These are phyloP conservation scores for Margaritifera margaritifera DNA, from an alignment of 2,888 invertebrate species.

Conservation along the genomic window DNA sequence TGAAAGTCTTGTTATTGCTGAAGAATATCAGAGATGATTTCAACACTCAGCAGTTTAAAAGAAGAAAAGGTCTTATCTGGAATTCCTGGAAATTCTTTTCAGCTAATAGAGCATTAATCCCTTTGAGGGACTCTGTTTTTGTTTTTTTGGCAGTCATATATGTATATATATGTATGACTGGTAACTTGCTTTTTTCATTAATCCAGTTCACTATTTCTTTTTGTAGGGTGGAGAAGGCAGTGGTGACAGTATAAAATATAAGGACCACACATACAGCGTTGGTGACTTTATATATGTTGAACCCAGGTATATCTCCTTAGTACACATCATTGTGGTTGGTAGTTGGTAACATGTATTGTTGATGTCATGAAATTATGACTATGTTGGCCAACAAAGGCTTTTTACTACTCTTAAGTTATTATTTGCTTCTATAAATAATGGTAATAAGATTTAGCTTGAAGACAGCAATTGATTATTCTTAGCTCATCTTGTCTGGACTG, in stretches of 20 bases:
- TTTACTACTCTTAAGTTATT: neutral
- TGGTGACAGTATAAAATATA: constrained; percentile 73
- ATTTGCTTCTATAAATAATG: neutral
- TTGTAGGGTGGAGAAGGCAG: constrained; percentile 53
- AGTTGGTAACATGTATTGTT: neutral
- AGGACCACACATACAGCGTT: constrained; percentile 83
- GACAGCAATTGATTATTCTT: too few relatives aligned
- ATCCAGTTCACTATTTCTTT: neutral
- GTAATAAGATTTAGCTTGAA: too few relatives aligned
- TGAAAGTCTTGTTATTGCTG: too few relatives aligned
- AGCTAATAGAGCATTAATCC: too few relatives aligned
- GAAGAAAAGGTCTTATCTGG: too few relatives aligned
- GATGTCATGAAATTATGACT: constrained; percentile 2
- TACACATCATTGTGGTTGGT: neutral
- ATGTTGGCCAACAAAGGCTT: constrained; percentile 5
- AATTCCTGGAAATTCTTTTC: too few relatives aligned
- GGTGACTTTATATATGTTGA: constrained; percentile 94
- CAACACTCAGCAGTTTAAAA: too few relatives aligned
- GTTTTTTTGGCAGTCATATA: too few relatives aligned
- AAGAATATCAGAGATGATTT: too few relatives aligned
- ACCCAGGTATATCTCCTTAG: constrained; percentile 66
- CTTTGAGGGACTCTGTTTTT: too few relatives aligned
- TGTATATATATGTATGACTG: neutral
- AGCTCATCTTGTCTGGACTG: too few relatives aligned
- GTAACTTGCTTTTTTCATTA: neutral